A percentile compares a stretch with the other conserved stretches of the same genome.
Conservation (phyloP, 2,113 vertebrate genomes). For the Trogon surrucura region DNA sequence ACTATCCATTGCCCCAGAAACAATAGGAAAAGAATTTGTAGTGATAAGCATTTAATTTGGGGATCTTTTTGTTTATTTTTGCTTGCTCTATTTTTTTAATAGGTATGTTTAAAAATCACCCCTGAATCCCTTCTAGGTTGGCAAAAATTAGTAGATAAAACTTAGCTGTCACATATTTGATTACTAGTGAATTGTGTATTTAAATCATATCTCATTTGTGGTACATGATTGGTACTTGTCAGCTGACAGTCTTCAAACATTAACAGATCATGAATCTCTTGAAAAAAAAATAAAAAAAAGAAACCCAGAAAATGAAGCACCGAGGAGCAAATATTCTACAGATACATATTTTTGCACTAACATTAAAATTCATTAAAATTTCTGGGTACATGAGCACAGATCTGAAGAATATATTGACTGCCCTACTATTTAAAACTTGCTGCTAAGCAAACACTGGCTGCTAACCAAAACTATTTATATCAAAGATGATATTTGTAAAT, state of each 20-base stretch:
- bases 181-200: background rate
- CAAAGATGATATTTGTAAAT: background rate
- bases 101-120: background rate
- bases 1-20: background rate
- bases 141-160: background rate
- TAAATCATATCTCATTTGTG: background rate
- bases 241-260: background rate
- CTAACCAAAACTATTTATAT: background rate
- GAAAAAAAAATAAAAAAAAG: background rate
- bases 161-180: background rate
- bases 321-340: background rate
- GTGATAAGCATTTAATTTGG: background rate
- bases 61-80: background rate
- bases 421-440: background rate
- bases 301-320: background rate
- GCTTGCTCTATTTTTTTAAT: background rate
- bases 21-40: background rate
- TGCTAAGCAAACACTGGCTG: background rate
- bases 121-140: background rate
- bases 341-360: background rate
- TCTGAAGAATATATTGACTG: background rate
- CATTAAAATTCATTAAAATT: background rate
- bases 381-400: background rate
- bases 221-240: background rate
- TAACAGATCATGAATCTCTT: background rate